Base-by-base conservation (phyloP, 2,888 invertebrate species). In the Acrobasis repandana region DNA sequence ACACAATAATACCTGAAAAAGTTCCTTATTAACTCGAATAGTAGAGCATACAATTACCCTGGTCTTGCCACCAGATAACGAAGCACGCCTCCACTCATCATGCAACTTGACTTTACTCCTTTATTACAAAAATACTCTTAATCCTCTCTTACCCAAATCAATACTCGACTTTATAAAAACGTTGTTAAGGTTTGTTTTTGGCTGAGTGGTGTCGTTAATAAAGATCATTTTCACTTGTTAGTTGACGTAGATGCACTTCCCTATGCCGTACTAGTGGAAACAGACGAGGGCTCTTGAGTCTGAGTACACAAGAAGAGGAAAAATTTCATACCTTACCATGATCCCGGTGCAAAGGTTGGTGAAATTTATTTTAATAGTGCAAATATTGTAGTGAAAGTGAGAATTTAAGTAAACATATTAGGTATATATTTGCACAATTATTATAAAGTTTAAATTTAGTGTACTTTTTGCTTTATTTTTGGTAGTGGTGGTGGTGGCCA, bases 11-110 rank as follows among this genome's bases (percentile, higher is more conserved):
- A 54, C 16, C 18, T 20, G 54, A 54, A 54, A 54, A 54, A 18
- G 58, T 58, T 36, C 43, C 62, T 63, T 62, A 65, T 66, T 64
- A 65, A 63, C 62, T 63, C 74, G 72, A 74, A 74, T 72, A 69
- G 74, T 76, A 76, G 73, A 85, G 84, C 77, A 70, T 77, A 83
- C 86, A 86, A 86, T 86, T 86, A 86, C 85, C 82, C 73, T 80
- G 79, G 79, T 81, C 79, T 79, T 79, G 69, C 71, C 63, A 76
- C 75, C 73, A 79, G 76, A 85, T 86, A 86, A 86, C 86, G 86
- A 86, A 86, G 86, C 80, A 69, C 78, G 76, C 77, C 79, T 79
- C 77, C 79, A 78, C 86, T 80, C 80, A 81, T 80, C 77, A 80
- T 82, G 80, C 80, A 82, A 80, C 83, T 84, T 84, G 80, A 83